Base-by-base conservation (phyloP, 2,888 invertebrate genomes). In the Drosophila fulvimacula region DNA sequence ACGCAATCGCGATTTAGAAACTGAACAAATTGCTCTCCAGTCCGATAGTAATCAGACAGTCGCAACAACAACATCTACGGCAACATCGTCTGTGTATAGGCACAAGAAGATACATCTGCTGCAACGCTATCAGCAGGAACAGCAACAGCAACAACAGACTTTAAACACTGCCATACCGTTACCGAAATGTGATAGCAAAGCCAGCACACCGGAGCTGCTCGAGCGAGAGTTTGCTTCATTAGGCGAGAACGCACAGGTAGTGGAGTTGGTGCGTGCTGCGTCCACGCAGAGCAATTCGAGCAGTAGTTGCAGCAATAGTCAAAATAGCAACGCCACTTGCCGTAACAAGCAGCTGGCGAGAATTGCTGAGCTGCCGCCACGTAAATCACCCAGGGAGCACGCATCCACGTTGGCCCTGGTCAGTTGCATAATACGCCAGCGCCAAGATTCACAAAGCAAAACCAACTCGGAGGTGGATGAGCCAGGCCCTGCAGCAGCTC, bases 361-460 rank as follows among this genome's bases (percentile, higher is more conserved):
- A 63, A 78, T 91, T 5, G 83, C 52, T 21, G 92, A 92, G 55
- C 75, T 92, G 68, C 91, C 92, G 56, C 96, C 97, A 0, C 93
- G 97, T 42, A 97, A 97, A 90, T 97, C 97, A 0, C 97, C 97
- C 0, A 93, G 97, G 24, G 97, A 97, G 90, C 97, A 97, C 90
- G 97, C 97, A 0, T 97, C 97, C 0, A 97, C 97, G 0, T 92
- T 97, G 67, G 97, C 97, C 0, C 96, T 97, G 64, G 94, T 97
- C 4, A 95, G 95, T 42, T 95, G 95, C 59, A 91, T 95, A 24
- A 92, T 95, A 10, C 94, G 95, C 19, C 91, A 92, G 72, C 84
- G 92, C 0, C 90, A 92, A 62, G 91, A 92, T 75, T 91, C 91
- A 6, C 81, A 86, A 21, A 91, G 91, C 51, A 91, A 91, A 67